phyloP scores from a whole-genome alignment of 1,140 invertebrate species.

The Calliphora vicina region DNA sequence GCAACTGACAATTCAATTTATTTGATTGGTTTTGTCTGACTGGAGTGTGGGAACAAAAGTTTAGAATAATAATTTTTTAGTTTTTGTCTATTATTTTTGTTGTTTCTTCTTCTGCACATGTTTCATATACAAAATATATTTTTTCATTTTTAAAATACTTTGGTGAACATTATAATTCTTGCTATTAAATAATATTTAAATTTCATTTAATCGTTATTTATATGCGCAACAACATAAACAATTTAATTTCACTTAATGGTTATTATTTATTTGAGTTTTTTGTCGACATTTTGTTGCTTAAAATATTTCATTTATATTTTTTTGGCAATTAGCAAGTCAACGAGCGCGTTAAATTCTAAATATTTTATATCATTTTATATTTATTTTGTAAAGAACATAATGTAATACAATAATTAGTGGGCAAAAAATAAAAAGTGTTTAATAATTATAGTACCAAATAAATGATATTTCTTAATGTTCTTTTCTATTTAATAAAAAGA shows the following conservation, averaged over 20 bases:
- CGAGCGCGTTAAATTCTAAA: neutral
- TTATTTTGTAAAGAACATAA: neutral
- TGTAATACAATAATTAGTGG: neutral
- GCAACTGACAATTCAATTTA: neutral
- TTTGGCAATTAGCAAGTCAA: neutral
- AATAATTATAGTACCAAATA: too few species aligned
- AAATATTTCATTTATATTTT: neutral
- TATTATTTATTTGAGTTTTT: neutral
- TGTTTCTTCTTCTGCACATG: neutral
- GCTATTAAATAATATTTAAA: conserved; percentile 7
- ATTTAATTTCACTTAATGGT: conserved; percentile 14
- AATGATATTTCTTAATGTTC: neutral
- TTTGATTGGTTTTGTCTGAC: neutral
- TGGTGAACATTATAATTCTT: neutral
- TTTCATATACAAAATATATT: too few species aligned
- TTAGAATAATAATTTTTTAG: neutral
- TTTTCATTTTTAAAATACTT: too few species aligned
- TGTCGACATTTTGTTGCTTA: neutral
- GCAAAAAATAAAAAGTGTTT: neutral
- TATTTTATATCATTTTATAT: neutral
- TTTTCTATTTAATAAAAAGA: neutral
- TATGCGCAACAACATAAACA: neutral
- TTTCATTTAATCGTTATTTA: neutral
- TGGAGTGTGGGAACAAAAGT: neutral
- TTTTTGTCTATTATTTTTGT: neutral